Evolutionary conservation across 2,113 vertebrate species (phyloP), one percentile per base, ranked within the genome.

Genomic region (Callionymus lyra): DNA sequence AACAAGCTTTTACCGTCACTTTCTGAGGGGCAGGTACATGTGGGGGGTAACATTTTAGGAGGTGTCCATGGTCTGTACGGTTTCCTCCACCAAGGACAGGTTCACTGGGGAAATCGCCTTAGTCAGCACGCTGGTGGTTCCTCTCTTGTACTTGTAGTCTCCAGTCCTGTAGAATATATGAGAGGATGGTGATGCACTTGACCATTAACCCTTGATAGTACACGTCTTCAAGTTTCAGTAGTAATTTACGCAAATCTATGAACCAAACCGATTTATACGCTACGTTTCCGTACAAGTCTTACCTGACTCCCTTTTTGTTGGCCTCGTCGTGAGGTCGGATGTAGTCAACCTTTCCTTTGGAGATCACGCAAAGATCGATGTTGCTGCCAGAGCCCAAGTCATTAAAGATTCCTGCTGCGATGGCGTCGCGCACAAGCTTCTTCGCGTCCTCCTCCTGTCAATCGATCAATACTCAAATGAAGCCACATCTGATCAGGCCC

Each of bases 311-410:
- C 75, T 99, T 99, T 63, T 84, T 92, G 84, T 93, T 97, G 67
- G 91, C 91, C 62, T 88, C 77, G 0, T 93, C 89, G 0, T 88
- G 91, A 0, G 93, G 94, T 2, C 93, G 83, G 16, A 99, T 77
- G 47, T 98, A 97, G 38, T 98, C 92, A 82, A 99, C 55, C 46
- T 91, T 92, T 66, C 18, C 83, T 71, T 94, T 95, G 69, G 85
- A 92, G 61, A 99, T 97, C 12, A 98, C 94, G 0, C 94, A 97
- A 40, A 99, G 69, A 52, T 98, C 94, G 0, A 99, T 91, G 77
- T 99, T 98, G 57, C 91, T 98, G 60, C 95, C 95, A 0, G 95
- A 97, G 56, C 95, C 95, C 74, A 99, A 81, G 48, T 99, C 95
- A 0, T 94, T 99, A 67, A 88, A 99, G 63, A 99, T 91, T 10